Evolutionary conservation across 2,113 vertebrate species (phyloP).

Genomic region (Ceuthmochares aereus): DNA sequence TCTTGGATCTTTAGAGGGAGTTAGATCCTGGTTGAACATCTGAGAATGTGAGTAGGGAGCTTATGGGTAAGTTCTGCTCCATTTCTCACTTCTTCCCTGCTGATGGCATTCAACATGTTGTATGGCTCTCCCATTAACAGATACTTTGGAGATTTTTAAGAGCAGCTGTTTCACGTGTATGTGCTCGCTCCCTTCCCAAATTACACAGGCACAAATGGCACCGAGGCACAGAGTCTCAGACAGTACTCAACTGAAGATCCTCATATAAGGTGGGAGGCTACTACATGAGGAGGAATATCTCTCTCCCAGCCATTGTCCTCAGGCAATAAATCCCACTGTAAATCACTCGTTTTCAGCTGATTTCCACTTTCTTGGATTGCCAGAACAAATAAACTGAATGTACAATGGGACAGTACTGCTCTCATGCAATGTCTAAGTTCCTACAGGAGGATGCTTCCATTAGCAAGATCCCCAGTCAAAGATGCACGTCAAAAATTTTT

Average conservation of each 20-base stretch:
- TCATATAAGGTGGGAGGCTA: neutral
- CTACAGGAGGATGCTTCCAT: neutral
- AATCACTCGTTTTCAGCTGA: neutral
- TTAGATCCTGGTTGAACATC: neutral
- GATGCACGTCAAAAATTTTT: neutral
- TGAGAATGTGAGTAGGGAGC: neutral
- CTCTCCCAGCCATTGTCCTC: neutral
- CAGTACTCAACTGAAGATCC: neutral
- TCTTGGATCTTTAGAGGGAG: neutral
- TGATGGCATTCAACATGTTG: neutral
- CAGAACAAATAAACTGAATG: neutral
- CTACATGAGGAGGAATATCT: neutral
- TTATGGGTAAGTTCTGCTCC: neutral
- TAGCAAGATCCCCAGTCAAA: neutral
- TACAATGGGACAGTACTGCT: neutral
- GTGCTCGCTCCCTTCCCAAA: neutral
- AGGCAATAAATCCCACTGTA: neutral
- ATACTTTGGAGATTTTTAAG: neutral
- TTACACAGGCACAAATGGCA: neutral
- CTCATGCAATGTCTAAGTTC: neutral
- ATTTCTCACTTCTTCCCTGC: neutral
- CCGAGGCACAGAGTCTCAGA: neutral
- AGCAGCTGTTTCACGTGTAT: neutral
- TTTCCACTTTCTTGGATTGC: neutral
- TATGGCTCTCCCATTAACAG: neutral